Conservation (phyloP, 2,888 invertebrate species). For the Dysmachus trigonus region DNA sequence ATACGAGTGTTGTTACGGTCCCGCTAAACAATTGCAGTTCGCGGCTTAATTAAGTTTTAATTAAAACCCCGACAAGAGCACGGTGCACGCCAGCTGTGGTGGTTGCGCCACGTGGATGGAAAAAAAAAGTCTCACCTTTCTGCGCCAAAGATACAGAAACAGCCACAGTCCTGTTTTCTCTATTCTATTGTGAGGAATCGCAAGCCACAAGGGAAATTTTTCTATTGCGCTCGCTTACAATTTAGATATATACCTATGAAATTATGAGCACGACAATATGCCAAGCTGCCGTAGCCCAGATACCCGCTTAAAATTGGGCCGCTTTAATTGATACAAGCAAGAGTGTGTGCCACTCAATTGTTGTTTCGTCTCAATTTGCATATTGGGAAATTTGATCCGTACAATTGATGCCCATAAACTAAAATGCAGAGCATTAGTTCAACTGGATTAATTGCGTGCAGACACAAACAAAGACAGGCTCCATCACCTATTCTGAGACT, state of each 20-base stretch:
- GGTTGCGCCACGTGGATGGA: constrained; percentile 5
- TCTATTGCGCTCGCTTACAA: background rate
- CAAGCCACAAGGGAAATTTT: constrained; percentile 17
- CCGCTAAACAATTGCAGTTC: background rate
- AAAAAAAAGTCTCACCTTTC: background rate
- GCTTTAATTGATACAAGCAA: background rate
- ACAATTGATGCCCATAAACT: background rate
- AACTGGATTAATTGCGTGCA: background rate
- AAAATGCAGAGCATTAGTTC: background rate
- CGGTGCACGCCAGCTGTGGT: background rate
- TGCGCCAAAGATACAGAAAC: background rate
- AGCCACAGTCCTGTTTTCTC: background rate
- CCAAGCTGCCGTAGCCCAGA: background rate
- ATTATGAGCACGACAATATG: background rate
- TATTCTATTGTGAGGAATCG: constrained; percentile 3
- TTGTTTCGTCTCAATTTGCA: constrained; percentile 4
- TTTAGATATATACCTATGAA: background rate
- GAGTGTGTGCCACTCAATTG: background rate
- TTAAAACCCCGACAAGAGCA: background rate
- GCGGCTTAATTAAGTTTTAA: constrained; percentile 31
- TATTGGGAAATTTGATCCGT: constrained; percentile 8
- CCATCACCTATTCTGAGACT: background rate
- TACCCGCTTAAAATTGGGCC: constrained; percentile 12
- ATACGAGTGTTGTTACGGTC: background rate
- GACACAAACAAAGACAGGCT: background rate